Evolutionary conservation across 2,888 invertebrate genomes (phyloP).

Genomic region (Sarcophaga subvicina): DNA sequence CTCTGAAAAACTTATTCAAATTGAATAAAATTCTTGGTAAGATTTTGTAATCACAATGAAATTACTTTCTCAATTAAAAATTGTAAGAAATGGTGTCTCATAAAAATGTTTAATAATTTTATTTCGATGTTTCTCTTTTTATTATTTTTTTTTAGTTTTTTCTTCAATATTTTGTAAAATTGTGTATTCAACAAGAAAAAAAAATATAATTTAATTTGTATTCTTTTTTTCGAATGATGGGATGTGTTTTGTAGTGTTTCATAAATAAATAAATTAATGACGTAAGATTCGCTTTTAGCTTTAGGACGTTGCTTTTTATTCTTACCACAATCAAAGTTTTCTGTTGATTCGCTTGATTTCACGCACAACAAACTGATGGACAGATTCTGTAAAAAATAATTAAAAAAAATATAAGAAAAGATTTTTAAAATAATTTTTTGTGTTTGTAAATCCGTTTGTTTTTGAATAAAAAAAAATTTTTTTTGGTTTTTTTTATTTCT

Average conservation of each 20-base stretch:
- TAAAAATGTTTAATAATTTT: too few relatives aligned
- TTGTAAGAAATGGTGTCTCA: too few relatives aligned
- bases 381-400: conserved; percentile 57
- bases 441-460: conserved; percentile 19
- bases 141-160: too few relatives aligned
- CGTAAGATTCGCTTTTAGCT: conserved; percentile 42
- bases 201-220: neutral
- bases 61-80: too few relatives aligned
- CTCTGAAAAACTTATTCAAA: too few relatives aligned
- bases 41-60: too few relatives aligned
- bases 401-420: conserved; percentile 14
- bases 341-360: conserved; percentile 36
- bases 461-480: neutral
- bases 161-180: too few relatives aligned
- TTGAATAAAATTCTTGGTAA: too few relatives aligned
- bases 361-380: conserved; percentile 59
- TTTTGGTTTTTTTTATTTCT: too few relatives aligned
- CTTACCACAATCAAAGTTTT: conserved; percentile 62
- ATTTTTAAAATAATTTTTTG: conserved; percentile 37
- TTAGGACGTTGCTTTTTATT: neutral
- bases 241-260: neutral
- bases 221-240: neutral
- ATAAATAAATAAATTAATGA: conserved; percentile 56
- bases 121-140: too few relatives aligned
- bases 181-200: neutral